A percentile compares a stretch with the other conserved stretches of the same genome.
phyloP scores from a whole-genome alignment of 2,113 vertebrate species.

The Tretioscincus oriximinensis region DNA sequence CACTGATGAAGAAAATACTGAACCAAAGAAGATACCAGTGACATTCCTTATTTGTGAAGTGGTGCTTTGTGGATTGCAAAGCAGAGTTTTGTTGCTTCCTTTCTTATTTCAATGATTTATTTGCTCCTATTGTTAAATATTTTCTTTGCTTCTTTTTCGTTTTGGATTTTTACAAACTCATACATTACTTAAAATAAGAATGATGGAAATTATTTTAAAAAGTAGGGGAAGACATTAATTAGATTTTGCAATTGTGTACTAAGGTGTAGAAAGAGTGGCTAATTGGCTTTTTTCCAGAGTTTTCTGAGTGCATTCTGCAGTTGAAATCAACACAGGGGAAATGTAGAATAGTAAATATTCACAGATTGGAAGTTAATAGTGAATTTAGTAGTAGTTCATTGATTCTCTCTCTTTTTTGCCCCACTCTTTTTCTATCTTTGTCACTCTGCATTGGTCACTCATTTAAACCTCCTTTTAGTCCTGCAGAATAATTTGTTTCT shows the following conservation, averaged over 20 bases:
- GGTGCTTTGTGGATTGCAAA: not conserved
- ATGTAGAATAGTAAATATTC: not conserved
- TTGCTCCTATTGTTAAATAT: no score
- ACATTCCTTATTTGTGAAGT: not conserved
- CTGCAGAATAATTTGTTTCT: no score
- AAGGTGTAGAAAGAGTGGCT: not conserved
- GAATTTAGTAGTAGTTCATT: no score
- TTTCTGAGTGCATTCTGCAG: not conserved
- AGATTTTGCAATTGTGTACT: not conserved
- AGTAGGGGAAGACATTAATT: not conserved
- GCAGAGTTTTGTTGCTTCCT: no score
- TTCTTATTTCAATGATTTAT: not conserved
- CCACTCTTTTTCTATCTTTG: no score
- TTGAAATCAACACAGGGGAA: not conserved
- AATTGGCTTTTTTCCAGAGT: not conserved
- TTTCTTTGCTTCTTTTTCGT: no score
- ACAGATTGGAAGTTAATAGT: no score
- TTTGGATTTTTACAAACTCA: no score
- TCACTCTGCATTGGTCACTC: no score
- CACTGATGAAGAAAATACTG: not conserved
- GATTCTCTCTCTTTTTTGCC: no score
- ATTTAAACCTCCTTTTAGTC: no score
- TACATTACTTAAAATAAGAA: not conserved
- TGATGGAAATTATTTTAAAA: no score
- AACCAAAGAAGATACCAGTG: not conserved